Evolutionary conservation across 2,797 vertebrate genomes (phyloP).

Genomic region (Telmatherina bonti): DNA sequence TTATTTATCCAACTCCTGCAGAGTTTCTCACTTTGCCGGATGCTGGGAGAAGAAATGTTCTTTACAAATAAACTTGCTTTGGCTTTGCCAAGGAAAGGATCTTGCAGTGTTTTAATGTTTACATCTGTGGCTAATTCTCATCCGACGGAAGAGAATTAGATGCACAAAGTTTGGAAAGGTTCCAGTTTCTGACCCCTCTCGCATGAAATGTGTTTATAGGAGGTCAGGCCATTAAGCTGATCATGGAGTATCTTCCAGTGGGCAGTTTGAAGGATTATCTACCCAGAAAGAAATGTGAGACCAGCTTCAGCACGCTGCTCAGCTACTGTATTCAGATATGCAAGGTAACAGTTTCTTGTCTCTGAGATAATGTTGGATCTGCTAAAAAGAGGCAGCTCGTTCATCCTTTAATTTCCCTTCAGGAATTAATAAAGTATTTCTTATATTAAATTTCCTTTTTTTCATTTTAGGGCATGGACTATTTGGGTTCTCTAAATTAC

Average conservation of each 20-base stretch:
- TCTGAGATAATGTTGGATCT: background rate
- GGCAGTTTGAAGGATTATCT: constrained; percentile 98
- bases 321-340: constrained; percentile 94
- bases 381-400: background rate
- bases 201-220: constrained; percentile 77
- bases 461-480: constrained; percentile 92
- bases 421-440: background rate
- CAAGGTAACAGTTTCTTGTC: constrained; percentile 80
- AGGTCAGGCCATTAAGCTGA: constrained; percentile 93
- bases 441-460: background rate
- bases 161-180: no score
- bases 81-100: background rate
- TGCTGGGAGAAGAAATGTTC: background rate
- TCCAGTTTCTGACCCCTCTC: background rate
- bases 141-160: background rate
- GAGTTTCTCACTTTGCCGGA: background rate
- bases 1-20: no score
- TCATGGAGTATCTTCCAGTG: constrained; percentile 97
- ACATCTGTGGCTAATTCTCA: no score
- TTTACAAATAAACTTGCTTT: background rate
- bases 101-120: background rate
- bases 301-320: constrained; percentile 88
- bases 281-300: constrained; percentile 89
- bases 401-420: background rate
- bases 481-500: constrained; percentile 91